phyloP scores from a whole-genome alignment of 1,140 invertebrate species.

The Eueides isabella region DNA sequence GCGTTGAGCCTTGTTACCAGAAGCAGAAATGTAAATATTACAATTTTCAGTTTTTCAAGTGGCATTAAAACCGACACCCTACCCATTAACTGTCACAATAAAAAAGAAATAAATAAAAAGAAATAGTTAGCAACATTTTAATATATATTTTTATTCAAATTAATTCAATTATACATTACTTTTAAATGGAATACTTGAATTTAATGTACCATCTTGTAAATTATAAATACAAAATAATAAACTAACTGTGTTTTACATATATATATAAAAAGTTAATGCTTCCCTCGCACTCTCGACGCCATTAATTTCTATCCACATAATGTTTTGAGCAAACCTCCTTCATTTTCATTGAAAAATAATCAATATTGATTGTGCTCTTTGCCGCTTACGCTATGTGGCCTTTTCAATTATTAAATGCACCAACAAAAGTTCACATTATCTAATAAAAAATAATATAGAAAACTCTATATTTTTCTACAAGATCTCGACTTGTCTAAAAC shows the following conservation, averaged over 20 bases:
- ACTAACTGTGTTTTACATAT: conserved; percentile 72
- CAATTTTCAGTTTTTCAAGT: no score
- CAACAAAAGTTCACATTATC: conserved; percentile 61
- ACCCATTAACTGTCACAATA: no score
- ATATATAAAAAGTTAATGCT: conserved; percentile 70
- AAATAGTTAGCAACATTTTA: conserved; percentile 80
- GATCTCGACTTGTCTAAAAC: no score
- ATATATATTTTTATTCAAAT: conserved; percentile 82
- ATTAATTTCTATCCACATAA: conserved; percentile 56
- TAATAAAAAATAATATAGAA: conserved; percentile 32
- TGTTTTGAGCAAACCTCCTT: conserved; percentile 70
- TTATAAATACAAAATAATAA: conserved; percentile 80
- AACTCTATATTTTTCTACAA: no score
- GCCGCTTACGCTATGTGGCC: conserved; percentile 74
- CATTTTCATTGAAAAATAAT: conserved; percentile 62
- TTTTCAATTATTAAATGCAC: conserved; percentile 78
- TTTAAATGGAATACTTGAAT: conserved; percentile 76
- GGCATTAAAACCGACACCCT: no score
- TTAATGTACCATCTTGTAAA: conserved; percentile 76
- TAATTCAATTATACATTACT: conserved; percentile 79
- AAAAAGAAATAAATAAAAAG: conserved; percentile 45
- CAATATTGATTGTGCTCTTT: conserved; percentile 75
- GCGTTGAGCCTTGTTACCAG: no score
- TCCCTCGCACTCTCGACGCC: conserved; percentile 64
- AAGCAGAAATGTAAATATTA: no score